These are phyloP conservation scores for Xestia xanthographa DNA, from an alignment of 2,888 invertebrate genomes.

Conservation along the genomic window DNA sequence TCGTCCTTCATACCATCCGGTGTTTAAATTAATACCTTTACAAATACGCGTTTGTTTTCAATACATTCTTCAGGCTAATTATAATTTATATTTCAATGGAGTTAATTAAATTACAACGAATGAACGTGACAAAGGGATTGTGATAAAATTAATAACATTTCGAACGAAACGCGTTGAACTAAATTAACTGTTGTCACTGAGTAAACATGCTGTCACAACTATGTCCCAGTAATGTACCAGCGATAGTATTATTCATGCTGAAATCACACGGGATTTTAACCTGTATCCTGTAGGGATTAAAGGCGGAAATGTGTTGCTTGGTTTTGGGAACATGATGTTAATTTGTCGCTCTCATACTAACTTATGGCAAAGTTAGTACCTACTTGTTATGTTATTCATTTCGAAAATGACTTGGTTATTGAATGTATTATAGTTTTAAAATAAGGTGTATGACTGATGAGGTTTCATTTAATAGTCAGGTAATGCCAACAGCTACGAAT, in stretches of 20 bases:
- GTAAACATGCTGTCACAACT: conserved; percentile 64
- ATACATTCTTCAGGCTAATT: conserved; percentile 48
- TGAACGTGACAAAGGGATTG: conserved; percentile 60
- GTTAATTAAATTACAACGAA: conserved; percentile 65
- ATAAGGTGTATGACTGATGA: neutral
- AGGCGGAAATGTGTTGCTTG: neutral
- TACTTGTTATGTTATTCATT: conserved; percentile 52
- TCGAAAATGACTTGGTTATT: conserved; percentile 35
- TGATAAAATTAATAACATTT: conserved; percentile 66
- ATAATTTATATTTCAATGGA: conserved; percentile 51
- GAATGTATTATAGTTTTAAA: neutral
- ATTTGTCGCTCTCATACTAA: conserved; percentile 51
- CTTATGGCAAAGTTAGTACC: conserved; percentile 42
- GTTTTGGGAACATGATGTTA: conserved; percentile 39
- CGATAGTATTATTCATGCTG: conserved; percentile 38
- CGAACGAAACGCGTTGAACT: conserved; percentile 53
- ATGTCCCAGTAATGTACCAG: conserved; percentile 38
- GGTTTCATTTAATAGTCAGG: neutral
- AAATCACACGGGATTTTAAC: conserved; percentile 31
- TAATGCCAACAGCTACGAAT: neutral
- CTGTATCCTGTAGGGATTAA: neutral
- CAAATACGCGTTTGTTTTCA: conserved; percentile 50
- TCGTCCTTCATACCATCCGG: conserved; percentile 5
- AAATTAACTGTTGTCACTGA: conserved; percentile 61
- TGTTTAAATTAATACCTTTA: conserved; percentile 47